Evolutionary conservation across 2,797 vertebrate genomes (phyloP), one percentile per base, ranked within the genome.

Genomic region (Rhinophrynus dorsalis): DNA sequence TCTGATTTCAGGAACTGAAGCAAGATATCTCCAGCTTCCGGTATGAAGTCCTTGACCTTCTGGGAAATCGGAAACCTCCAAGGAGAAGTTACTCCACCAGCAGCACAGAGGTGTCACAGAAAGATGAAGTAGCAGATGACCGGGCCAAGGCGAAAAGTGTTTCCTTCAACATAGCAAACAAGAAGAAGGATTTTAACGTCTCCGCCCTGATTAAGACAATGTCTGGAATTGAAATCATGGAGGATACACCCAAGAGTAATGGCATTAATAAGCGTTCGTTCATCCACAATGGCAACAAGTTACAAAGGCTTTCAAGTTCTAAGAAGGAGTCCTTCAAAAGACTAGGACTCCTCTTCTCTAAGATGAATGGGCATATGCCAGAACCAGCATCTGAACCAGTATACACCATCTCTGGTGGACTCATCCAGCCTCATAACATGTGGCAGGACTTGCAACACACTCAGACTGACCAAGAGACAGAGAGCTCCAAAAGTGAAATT

Each of bases 21-120:
- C 96, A 98, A 78, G 96, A 98, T 83, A 98, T 98, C 78, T 98
- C 96, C 9, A 98, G 96, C 76, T 98, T 98, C 77, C 94, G 95
- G 42, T 98, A 97, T 0, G 96, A 98, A 84, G 95, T 98, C 61
- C 85, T 97, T 54, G 96, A 97, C 81, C 93, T 98, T 50, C 86
- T 98, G 2, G 96, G 95, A 32, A 98, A 98, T 62, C 90, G 95
- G 12, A 96, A 95, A 75, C 94, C 92, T 9, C 92, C 93, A 20
- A 86, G 94, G 7, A 90, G 95, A 62, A 92, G 94, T 75, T 96
- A 94, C 67, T 96, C 95, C 1, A 91, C 93, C 20, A 96, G 93
- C 82, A 94, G 92, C 33, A 82, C 88, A 0, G 94, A 98, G 76
- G 83, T 93, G 1, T 81, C 86, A 57, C 92, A 92, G 4, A 92